Evolutionary conservation across 2,113 vertebrate genomes (phyloP), one percentile per base, ranked within the genome.

Genomic region (Cyanocitta stelleri): DNA sequence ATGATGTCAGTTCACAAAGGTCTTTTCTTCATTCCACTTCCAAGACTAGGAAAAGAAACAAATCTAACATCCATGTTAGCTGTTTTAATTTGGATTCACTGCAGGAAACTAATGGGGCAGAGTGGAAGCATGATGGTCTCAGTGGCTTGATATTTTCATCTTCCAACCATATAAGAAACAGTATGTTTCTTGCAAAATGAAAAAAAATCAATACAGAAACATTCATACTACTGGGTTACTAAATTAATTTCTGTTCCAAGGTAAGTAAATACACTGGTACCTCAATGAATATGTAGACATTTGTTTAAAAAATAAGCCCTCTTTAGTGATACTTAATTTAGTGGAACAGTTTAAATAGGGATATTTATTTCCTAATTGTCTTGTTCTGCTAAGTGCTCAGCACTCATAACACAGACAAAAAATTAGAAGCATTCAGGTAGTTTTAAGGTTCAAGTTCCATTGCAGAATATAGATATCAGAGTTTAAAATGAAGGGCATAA

Each of bases 401-500:
- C 59, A 91, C 35, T 64, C 14, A 16, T 32, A 78, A 41, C 35
- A 48, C 46, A 77, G 32, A 37, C 86, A 92, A 80, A 92, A 94
- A 85, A 85, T 16, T 17, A 85, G 46, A 72, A 73, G 8, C 7
- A 59, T 67, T 80, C 51, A 46, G 62, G 46, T 58, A 71, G 27
- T 55, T 87, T 85, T 71, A 46, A 94, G 71, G 35, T 71, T 56
- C 35, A 58, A 41, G 43, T 87, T 93, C 82, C 46, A 46, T 30
- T 21, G 23, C 14, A 68, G 91, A 93, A 76, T 82, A 87, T 55
- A 83, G 67, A 32, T 66, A 91, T 41, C 55, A 51, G 56, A 73
- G 54, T 84, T 95, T 82, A 61, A 92, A 97, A 94, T 88, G 46
- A 88, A 87, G 80, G 94, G n/a, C 68, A 93, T 77, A 87, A 97